Conservation (phyloP, 2,113 vertebrate species). For the Pseudolaguvia tuberculata region DNA sequence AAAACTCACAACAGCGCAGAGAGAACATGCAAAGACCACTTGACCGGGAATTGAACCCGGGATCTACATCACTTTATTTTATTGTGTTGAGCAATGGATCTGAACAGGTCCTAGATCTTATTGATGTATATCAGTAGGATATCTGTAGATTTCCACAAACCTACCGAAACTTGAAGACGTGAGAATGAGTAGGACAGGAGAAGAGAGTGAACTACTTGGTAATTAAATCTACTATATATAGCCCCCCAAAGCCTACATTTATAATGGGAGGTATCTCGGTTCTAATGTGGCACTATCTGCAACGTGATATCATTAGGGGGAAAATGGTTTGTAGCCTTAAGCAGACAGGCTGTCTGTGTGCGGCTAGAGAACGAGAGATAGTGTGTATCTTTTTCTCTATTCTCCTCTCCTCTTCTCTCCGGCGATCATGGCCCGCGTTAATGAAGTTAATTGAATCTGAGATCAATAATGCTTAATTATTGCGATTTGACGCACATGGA, state of each 20-base stretch:
- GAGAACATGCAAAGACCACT: too few species aligned
- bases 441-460: conserved; percentile 99
- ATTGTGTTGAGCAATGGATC: too few species aligned
- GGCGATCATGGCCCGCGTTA: conserved; percentile 81
- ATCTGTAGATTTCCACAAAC: conserved; percentile 35
- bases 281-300: conserved; percentile 57
- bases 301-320: conserved; percentile 56
- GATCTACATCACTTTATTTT: too few species aligned
- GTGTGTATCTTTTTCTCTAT: conserved; percentile 40
- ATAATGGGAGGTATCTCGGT: conserved; percentile 57
- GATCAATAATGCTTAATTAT: conserved; percentile 99
- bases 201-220: conserved; percentile 46
- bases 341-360: conserved; percentile 54
- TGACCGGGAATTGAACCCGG: too few species aligned
- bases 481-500: conserved; percentile 95
- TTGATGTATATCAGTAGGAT: conserved; percentile 1
- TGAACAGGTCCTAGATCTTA: not conserved
- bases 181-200: conserved; percentile 36
- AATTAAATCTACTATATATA: conserved; percentile 60
- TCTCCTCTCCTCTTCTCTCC: conserved; percentile 49
- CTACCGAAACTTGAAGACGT: conserved; percentile 37
- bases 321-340: conserved; percentile 58
- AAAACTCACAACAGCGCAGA: too few species aligned
- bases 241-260: conserved; percentile 54
- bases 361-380: conserved; percentile 52